Evolutionary conservation across 2,797 vertebrate genomes (phyloP).

Genomic region (Lacerta viridis): DNA sequence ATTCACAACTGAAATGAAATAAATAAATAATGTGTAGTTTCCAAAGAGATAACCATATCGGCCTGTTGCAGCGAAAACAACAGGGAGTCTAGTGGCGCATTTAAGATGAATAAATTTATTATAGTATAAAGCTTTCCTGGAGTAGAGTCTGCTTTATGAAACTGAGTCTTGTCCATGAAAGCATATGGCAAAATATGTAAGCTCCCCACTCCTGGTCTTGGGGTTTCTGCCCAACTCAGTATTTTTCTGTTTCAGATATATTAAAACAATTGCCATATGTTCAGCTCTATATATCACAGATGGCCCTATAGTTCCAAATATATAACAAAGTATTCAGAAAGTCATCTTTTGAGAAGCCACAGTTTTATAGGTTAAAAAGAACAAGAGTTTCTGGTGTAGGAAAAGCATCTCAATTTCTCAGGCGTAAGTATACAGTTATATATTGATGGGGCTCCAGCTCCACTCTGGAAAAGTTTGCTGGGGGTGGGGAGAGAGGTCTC

Average conservation of each 20-base stretch:
- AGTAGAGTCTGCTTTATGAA: not conserved
- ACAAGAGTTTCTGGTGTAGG: not conserved
- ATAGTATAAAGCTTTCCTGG: not conserved
- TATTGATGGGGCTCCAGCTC: not conserved
- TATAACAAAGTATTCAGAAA: not conserved
- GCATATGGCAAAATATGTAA: too few species aligned
- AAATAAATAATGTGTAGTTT: not conserved
- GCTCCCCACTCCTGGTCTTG: too few species aligned
- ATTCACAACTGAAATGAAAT: not conserved
- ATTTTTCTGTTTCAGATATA: too few species aligned
- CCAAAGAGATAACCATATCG: not conserved
- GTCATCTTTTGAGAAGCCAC: not conserved
- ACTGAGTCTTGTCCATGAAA: too few species aligned
- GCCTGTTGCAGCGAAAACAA: not conserved
- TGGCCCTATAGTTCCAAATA: constrained; percentile 1
- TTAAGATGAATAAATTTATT: not conserved
- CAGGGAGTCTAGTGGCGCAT: not conserved
- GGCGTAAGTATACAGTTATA: not conserved
- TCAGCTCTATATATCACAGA: constrained; percentile 2
- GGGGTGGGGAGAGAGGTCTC: not conserved
- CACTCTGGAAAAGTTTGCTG: not conserved
- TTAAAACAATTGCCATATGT: too few species aligned
- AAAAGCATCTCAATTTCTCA: not conserved
- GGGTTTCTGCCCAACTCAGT: too few species aligned
- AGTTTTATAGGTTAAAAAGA: not conserved